Conservation (phyloP, 2,113 vertebrate genomes). For the Pycnonotus jocosus region DNA sequence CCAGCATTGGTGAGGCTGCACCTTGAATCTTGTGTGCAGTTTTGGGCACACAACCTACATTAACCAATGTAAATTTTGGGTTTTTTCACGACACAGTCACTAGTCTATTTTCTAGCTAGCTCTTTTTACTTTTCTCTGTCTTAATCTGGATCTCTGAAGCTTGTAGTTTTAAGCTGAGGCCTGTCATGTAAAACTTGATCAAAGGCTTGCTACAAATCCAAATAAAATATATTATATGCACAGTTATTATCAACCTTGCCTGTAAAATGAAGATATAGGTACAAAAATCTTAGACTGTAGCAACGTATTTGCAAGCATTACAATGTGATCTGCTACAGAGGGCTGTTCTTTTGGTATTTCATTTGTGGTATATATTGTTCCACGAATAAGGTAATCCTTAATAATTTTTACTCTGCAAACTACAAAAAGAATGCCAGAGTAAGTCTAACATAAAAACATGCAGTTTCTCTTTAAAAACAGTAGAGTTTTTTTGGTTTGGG, state of each 20-base stretch:
- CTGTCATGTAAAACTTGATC: slow-evolving; percentile 42
- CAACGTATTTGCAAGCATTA: slow-evolving; percentile 22
- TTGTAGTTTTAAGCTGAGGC: slow-evolving; percentile 31
- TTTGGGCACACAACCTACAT: neutral
- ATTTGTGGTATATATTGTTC: slow-evolving; percentile 32
- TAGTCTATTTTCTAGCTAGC: neutral
- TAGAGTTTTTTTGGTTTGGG: neutral
- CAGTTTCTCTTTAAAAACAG: neutral
- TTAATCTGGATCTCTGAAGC: slow-evolving; percentile 34
- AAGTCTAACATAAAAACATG: neutral
- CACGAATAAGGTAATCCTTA: neutral
- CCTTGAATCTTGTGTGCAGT: neutral
- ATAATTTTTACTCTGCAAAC: neutral
- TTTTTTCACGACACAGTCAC: neutral
- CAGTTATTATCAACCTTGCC: slow-evolving; percentile 12
- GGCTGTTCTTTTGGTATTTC: slow-evolving; percentile 13
- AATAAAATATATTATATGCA: slow-evolving; percentile 33
- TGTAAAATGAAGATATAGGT: slow-evolving; percentile 37
- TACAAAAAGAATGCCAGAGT: neutral
- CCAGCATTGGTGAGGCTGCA: neutral
- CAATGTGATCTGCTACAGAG: slow-evolving; percentile 26
- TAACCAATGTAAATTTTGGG: neutral
- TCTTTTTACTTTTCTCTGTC: slow-evolving; percentile 4
- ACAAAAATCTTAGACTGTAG: neutral
- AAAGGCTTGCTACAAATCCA: slow-evolving; percentile 49